These are phyloP conservation scores for Muntiacus muntjak DNA, from an alignment of 2,113 vertebrate genomes.

Conservation along the genomic window DNA sequence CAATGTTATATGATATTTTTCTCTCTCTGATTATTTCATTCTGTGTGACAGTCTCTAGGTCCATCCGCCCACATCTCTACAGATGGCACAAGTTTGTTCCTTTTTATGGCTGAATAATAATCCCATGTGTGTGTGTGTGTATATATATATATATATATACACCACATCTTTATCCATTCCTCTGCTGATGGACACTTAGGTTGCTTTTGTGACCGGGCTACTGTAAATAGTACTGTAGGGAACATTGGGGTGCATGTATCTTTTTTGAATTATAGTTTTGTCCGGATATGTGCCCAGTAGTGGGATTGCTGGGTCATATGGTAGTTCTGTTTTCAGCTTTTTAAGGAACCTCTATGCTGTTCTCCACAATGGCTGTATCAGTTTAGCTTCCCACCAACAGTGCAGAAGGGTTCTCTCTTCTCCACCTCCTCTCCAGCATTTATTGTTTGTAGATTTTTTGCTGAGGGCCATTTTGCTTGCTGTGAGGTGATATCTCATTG, in stretches of 20 bases:
- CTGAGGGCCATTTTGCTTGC: background rate
- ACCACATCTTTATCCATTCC: background rate
- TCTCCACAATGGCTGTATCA: background rate
- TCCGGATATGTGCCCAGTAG: background rate
- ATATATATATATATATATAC: accelerated
- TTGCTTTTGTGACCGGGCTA: background rate
- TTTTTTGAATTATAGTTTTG: background rate
- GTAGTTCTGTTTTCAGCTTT: background rate
- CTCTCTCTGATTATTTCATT: background rate
- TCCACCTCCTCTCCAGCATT: background rate
- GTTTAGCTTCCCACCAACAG: background rate
- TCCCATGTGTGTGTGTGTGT: background rate
- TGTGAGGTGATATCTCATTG: background rate
- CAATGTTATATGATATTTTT: background rate
- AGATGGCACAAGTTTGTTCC: background rate
- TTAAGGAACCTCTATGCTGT: background rate
- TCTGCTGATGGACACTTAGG: background rate
- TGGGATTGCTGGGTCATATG: background rate
- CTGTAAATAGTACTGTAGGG: background rate
- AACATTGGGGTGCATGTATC: background rate
- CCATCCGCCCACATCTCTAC: background rate
- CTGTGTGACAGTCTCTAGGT: background rate
- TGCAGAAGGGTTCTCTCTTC: background rate
- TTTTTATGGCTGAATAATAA: background rate
- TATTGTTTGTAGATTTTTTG: background rate